Evolutionary conservation across 2,797 vertebrate species (phyloP).

Genomic region (Chelon labrosus): DNA sequence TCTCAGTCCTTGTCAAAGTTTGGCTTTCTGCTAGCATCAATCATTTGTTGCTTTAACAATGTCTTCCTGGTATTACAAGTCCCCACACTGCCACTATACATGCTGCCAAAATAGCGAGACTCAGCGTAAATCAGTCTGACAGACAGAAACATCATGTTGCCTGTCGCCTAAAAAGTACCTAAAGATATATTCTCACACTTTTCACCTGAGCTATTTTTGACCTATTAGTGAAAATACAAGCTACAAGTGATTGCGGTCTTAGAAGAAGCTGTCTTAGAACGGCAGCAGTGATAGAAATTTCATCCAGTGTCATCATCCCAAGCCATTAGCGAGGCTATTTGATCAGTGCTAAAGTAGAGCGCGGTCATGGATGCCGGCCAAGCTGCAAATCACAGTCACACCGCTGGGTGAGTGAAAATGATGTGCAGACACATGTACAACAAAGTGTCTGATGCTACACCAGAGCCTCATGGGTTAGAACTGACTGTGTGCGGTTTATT

Average conservation of each 20-base stretch:
- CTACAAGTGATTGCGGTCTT: conserved; percentile 35
- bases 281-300: conserved; percentile 50
- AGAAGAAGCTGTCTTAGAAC: conserved; percentile 19
- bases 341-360: conserved; percentile 58
- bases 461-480: conserved; percentile 24
- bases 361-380: conserved; percentile 52
- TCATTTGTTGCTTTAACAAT: conserved; percentile 62
- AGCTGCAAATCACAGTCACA: conserved; percentile 60
- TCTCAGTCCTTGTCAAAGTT: conserved; percentile 57
- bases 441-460: conserved; percentile 46
- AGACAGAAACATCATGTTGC: conserved; percentile 40
- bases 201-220: not conserved
- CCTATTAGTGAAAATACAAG: not conserved
- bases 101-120: conserved; percentile 30
- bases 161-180: conserved; percentile 25
- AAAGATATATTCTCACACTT: not conserved
- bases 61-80: conserved; percentile 30
- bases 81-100: conserved; percentile 27
- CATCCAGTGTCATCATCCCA: conserved; percentile 68
- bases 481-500: conserved; percentile 54
- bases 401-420: conserved; percentile 39
- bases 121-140: conserved; percentile 45
- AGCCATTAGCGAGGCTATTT: conserved; percentile 71
- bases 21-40: conserved; percentile 64
- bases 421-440: conserved; percentile 58